These are phyloP conservation scores for Heliconius nattereri DNA, from an alignment of 1,140 invertebrate species.

Conservation along the genomic window DNA sequence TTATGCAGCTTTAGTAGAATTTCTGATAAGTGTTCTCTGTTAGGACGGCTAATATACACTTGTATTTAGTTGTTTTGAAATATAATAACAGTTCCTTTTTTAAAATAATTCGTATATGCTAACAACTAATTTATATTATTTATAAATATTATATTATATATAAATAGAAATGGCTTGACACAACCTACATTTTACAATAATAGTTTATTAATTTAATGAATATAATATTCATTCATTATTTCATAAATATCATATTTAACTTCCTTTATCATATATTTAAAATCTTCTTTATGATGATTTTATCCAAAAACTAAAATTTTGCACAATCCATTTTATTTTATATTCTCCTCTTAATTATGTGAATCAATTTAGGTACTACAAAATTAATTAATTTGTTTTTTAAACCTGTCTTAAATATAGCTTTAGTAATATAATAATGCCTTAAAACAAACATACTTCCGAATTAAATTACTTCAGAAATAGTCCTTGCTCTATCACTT, in stretches of 20 bases:
- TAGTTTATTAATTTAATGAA: neutral
- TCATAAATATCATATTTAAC: neutral
- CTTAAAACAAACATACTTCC: neutral
- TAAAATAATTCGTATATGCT: too few relatives aligned
- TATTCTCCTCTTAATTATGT: neutral
- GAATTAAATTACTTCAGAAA: slow-evolving; percentile 1
- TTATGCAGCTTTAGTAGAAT: neutral
- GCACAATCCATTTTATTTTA: neutral
- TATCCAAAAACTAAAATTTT: too few relatives aligned
- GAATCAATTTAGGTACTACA: neutral
- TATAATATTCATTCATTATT: neutral
- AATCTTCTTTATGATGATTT: neutral
- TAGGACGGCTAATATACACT: neutral
- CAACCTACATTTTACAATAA: neutral
- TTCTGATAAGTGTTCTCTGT: neutral
- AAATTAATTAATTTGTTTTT: neutral
- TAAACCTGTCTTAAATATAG: neutral
- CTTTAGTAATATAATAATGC: neutral
- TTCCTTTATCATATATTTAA: neutral
- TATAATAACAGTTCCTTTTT: too few relatives aligned
- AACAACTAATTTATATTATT: too few relatives aligned
- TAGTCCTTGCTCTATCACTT: neutral
- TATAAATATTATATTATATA: too few relatives aligned
- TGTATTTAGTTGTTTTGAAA: too few relatives aligned
- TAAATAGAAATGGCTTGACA: slow-evolving; percentile 4